A percentile compares a stretch with the other conserved stretches of the same genome.
phyloP scores from a whole-genome alignment of 2,797 vertebrate species.

The Knipowitschia caucasica region DNA sequence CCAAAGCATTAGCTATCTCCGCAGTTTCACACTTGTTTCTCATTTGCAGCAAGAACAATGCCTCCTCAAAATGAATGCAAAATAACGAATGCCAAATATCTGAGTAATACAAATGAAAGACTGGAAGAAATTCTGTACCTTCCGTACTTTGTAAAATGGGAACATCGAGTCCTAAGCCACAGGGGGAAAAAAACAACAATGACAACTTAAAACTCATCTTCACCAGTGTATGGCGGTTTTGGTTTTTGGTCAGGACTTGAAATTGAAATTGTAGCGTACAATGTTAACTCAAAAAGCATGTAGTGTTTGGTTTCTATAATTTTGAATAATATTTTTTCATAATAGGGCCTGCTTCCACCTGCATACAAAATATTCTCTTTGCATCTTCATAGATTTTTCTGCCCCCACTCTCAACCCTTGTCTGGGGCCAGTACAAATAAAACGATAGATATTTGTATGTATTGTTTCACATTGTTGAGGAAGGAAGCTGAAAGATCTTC shows the following conservation, averaged over 20 bases:
- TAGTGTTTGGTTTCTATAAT: too few relatives aligned
- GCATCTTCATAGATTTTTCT: too few relatives aligned
- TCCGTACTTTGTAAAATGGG: neutral
- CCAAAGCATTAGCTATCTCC: constrained; percentile 4
- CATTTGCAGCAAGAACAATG: neutral
- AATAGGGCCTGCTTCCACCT: too few relatives aligned
- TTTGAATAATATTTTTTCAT: too few relatives aligned
- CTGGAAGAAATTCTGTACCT: neutral
- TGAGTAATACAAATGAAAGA: neutral
- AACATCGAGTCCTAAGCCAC: neutral
- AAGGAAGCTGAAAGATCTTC: too few relatives aligned
- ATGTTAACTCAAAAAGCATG: too few relatives aligned
- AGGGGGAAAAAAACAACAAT: neutral
- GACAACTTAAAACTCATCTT: neutral
- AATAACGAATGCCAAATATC: neutral
- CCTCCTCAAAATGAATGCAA: neutral
- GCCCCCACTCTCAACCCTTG: too few relatives aligned
- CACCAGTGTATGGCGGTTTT: neutral
- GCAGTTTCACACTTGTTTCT: neutral
- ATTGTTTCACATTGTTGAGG: too few relatives aligned
- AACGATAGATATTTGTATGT: too few relatives aligned
- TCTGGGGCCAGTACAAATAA: too few relatives aligned
- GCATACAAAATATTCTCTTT: too few relatives aligned
- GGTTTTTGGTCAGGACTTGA: neutral
- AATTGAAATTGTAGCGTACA: too few relatives aligned